These are phyloP conservation scores for Philopedon plagiatum DNA, from an alignment of 2,888 invertebrate genomes.

Conservation along the genomic window DNA sequence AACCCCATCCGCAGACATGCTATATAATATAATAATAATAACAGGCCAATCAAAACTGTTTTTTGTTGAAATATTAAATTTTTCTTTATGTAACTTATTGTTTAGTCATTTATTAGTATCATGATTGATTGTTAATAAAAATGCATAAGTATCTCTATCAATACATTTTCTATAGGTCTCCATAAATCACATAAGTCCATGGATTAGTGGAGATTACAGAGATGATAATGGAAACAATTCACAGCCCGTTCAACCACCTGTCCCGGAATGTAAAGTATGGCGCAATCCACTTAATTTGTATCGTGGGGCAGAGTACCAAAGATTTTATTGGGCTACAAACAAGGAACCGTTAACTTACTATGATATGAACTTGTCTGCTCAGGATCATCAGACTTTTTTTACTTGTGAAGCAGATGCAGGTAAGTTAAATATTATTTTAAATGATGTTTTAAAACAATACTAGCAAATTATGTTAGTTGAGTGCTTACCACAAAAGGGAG, in stretches of 20 bases:
- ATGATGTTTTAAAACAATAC: no score
- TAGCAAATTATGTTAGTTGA: no score
- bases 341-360: constrained; percentile 98
- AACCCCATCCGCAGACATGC: no score
- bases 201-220: constrained; percentile 82
- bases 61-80: not conserved
- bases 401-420: constrained; percentile 92
- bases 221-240: constrained; percentile 58
- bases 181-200: constrained; percentile 92
- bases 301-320: constrained; percentile 95
- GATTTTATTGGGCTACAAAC: constrained; percentile 92
- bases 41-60: no score
- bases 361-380: constrained; percentile 99
- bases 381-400: constrained; percentile 98
- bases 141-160: no score
- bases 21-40: no score
- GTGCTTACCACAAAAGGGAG: no score
- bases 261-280: constrained; percentile 94
- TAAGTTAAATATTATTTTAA: not conserved
- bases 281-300: constrained; percentile 96
- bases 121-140: no score
- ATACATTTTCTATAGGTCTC: constrained; percentile 80
- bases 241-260: constrained; percentile 65
- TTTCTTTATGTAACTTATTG: no score
- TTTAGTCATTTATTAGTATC: no score